Evolutionary conservation across 2,888 invertebrate species (phyloP).

Genomic region (Cantharis rustica): DNA sequence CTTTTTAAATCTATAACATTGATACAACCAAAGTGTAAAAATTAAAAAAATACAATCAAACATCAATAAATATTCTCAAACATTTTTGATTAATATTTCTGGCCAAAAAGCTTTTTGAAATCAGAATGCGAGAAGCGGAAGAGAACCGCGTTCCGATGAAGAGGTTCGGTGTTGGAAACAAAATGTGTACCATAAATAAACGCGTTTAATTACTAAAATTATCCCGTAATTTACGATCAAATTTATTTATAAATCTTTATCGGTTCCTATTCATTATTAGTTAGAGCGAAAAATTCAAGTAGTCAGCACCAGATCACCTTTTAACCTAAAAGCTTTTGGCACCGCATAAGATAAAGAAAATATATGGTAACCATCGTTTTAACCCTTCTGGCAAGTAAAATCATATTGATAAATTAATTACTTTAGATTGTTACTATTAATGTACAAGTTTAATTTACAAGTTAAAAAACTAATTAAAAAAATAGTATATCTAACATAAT

Average conservation of each 20-base stretch:
- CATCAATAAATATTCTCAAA: too few relatives aligned
- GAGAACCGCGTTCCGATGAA: too few relatives aligned
- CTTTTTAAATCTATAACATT: background rate
- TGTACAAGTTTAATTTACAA: background rate
- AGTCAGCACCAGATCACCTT: conserved; percentile 60
- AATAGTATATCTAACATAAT: background rate
- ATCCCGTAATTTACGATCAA: conserved; percentile 16
- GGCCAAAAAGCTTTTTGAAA: too few relatives aligned
- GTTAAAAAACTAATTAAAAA: background rate
- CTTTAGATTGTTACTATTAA: background rate
- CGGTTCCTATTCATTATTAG: conserved; percentile 43
- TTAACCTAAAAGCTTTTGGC: conserved; percentile 58
- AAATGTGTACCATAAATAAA: background rate
- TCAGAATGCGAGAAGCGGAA: too few relatives aligned
- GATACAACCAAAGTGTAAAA: background rate
- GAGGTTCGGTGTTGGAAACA: background rate
- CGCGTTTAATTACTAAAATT: background rate
- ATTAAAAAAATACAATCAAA: background rate
- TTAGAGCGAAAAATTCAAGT: conserved; percentile 54
- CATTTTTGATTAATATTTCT: too few relatives aligned
- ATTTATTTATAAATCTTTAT: conserved; percentile 32
- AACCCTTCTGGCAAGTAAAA: conserved; percentile 30
- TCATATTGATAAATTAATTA: conserved; percentile 7
- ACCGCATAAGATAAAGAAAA: conserved; percentile 45
- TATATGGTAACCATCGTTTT: conserved; percentile 30